A percentile compares a stretch with the other conserved stretches of the same genome.
phyloP scores from a whole-genome alignment of 2,888 invertebrate genomes.

The Drosophila meridiana region DNA sequence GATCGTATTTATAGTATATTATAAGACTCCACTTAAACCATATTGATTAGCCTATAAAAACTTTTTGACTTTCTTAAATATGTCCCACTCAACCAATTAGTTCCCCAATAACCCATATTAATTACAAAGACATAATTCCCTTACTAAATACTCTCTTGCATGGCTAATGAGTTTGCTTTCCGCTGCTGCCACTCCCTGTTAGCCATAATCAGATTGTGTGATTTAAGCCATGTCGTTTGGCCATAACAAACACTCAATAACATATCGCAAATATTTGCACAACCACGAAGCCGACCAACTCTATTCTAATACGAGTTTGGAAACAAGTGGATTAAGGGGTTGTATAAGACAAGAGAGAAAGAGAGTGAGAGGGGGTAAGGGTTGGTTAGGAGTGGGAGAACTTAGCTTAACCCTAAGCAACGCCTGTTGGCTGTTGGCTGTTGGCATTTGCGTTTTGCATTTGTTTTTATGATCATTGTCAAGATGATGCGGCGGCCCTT shows the following conservation, averaged over 20 bases:
- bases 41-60: background rate
- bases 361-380: background rate
- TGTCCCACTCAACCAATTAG: background rate
- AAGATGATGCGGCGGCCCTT: slow-evolving; percentile 53
- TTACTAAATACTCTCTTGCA: slow-evolving; percentile 1
- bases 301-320: slow-evolving; percentile 27
- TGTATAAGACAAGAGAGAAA: slow-evolving; percentile 23
- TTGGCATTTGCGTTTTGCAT: slow-evolving; percentile 69
- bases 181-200: background rate
- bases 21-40: background rate
- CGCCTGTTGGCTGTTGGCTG: slow-evolving; percentile 25
- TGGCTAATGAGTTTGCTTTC: slow-evolving; percentile 2
- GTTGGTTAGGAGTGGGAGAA: background rate
- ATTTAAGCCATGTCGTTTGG: slow-evolving; percentile 47
- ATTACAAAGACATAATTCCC: slow-evolving; percentile 11
- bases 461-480: slow-evolving; percentile 82
- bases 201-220: slow-evolving; percentile 55
- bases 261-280: slow-evolving; percentile 59
- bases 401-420: slow-evolving; percentile 26
- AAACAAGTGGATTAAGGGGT: slow-evolving; percentile 82
- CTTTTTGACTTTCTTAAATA: background rate
- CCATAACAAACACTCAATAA: slow-evolving; percentile 70
- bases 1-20: too few species aligned
- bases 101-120: background rate
- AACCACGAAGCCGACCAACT: slow-evolving; percentile 40